Evolutionary conservation across 2,888 invertebrate species (phyloP).

Genomic region (Chironomus riparius): DNA sequence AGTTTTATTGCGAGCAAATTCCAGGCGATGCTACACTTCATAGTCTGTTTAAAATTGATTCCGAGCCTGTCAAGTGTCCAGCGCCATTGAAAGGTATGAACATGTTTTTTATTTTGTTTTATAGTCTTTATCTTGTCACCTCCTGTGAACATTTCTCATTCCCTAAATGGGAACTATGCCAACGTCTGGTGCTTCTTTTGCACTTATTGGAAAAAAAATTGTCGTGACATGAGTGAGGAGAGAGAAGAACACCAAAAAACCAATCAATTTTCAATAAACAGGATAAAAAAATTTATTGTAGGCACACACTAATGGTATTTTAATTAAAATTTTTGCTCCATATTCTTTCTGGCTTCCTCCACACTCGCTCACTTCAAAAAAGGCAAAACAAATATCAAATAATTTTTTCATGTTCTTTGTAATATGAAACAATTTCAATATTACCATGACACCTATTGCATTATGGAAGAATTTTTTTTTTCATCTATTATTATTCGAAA

Average conservation of each 20-base stretch:
- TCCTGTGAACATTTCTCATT: not conserved
- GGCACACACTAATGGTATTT: slow-evolving; percentile 10
- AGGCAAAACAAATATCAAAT: not conserved
- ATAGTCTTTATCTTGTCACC: not conserved
- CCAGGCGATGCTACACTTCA: slow-evolving; percentile 82
- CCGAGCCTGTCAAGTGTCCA: slow-evolving; percentile 82
- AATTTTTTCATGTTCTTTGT: not conserved
- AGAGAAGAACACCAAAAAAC: not conserved
- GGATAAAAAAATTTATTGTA: not conserved
- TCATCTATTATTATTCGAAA: not conserved
- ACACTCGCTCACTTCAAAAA: not conserved
- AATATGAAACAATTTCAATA: not conserved
- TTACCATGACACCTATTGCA: not conserved
- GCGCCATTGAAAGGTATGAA: slow-evolving; percentile 41
- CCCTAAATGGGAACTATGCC: not conserved
- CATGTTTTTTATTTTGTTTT: not conserved
- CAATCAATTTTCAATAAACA: slow-evolving; percentile 24
- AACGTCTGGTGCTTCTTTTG: not conserved
- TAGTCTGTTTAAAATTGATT: slow-evolving; percentile 83
- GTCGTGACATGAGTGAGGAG: not conserved
- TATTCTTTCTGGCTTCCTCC: not conserved
- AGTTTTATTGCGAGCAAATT: slow-evolving; percentile 74
- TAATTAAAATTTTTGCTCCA: slow-evolving; percentile 9
- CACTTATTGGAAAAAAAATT: not conserved
- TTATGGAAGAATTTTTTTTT: not conserved